Conservation (phyloP, 2,888 invertebrate species). For the Rhamphomyia laevipes region DNA sequence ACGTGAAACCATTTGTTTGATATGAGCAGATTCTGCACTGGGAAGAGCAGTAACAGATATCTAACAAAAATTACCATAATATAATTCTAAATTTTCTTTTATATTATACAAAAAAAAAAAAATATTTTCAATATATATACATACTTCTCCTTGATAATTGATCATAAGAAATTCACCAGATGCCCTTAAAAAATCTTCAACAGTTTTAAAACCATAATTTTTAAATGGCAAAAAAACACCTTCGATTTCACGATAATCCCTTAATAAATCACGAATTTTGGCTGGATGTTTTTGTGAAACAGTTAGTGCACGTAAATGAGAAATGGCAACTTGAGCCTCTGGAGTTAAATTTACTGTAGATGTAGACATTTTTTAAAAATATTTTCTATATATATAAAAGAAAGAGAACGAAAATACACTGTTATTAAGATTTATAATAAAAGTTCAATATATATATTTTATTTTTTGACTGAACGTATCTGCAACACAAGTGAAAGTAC, state of each 20-base stretch:
- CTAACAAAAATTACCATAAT: slow-evolving; percentile 4
- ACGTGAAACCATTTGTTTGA: slow-evolving; percentile 26
- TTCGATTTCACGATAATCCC: slow-evolving; percentile 51
- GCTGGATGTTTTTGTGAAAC: slow-evolving; percentile 30
- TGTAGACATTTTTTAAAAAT: too few species aligned
- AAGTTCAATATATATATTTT: too few species aligned
- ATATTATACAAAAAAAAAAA: not conserved
- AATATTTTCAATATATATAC: slow-evolving; percentile 9
- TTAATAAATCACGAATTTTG: slow-evolving; percentile 32
- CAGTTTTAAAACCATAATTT: slow-evolving; percentile 44
- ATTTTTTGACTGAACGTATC: too few species aligned
- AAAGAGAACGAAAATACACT: too few species aligned
- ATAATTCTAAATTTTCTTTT: slow-evolving; percentile 1
- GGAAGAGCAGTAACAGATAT: not conserved
- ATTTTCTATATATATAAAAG: too few species aligned
- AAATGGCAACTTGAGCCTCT: too few species aligned
- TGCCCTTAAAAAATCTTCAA: slow-evolving; percentile 49
- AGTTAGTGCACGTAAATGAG: slow-evolving; percentile 21
- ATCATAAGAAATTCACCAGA: slow-evolving; percentile 45
- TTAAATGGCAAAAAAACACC: slow-evolving; percentile 51
- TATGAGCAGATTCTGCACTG: slow-evolving; percentile 24
- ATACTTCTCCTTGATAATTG: slow-evolving; percentile 40
- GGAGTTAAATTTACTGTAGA: too few species aligned
- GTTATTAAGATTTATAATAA: too few species aligned
- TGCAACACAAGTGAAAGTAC: too few species aligned